Evolutionary conservation across 2,797 vertebrate genomes (phyloP).

Genomic region (Naso thynnoides): DNA sequence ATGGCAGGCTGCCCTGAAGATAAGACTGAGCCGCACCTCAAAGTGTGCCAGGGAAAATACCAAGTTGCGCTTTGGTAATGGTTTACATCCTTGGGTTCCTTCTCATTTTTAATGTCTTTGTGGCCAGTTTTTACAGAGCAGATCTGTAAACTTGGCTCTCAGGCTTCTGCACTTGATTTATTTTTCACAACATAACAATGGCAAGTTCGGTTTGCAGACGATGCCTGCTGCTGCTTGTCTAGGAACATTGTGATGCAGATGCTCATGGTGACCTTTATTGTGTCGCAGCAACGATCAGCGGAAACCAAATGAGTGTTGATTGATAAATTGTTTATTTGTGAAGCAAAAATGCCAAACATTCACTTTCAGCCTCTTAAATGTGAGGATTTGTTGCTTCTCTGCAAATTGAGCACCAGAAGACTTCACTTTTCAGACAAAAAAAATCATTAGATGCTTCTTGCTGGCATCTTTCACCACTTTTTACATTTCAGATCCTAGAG

Average conservation of each 20-base stretch:
- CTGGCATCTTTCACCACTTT: background rate
- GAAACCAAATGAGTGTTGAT: background rate
- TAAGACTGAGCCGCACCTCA: constrained; percentile 65
- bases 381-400: background rate
- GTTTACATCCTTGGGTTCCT: constrained; percentile 45
- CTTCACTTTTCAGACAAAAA: background rate
- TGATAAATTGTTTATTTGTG: background rate
- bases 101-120: constrained; percentile 41
- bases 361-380: background rate
- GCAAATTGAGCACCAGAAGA: too few relatives aligned
- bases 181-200: background rate
- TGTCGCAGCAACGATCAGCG: background rate
- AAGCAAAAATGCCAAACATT: background rate
- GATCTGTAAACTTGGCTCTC: constrained; percentile 14
- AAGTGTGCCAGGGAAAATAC: constrained; percentile 70
- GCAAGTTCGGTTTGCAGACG: background rate
- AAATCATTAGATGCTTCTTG: background rate
- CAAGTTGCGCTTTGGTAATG: constrained; percentile 58
- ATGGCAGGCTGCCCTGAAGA: constrained; percentile 81
- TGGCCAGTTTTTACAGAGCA: constrained; percentile 33
- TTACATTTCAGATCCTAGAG: background rate
- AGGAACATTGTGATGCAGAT: background rate
- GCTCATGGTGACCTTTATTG: background rate
- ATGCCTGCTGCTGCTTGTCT: constrained; percentile 6
- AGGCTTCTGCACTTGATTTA: constrained; percentile 6